phyloP scores from a whole-genome alignment of 2,113 vertebrate genomes.

The Excalfactoria chinensis region DNA sequence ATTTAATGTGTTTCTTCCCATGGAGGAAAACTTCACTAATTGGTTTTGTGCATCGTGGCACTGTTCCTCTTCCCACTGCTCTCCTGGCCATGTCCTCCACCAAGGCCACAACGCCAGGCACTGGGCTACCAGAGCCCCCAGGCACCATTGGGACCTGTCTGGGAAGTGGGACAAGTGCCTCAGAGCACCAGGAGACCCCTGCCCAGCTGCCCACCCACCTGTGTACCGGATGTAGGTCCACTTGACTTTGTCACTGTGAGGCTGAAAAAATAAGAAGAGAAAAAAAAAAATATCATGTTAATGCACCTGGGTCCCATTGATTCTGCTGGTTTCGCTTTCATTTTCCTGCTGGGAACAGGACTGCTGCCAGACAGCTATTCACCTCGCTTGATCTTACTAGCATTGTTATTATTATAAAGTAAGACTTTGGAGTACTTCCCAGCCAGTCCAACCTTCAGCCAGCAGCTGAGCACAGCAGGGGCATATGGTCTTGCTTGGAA shows the following conservation, averaged over 20 bases:
- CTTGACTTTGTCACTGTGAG: not conserved
- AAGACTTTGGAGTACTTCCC: accelerated
- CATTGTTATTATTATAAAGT: not conserved
- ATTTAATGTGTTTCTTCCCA: not conserved
- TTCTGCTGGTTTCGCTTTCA: not conserved
- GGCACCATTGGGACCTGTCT: not conserved
- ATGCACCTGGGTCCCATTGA: accelerated
- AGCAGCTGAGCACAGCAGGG: accelerated
- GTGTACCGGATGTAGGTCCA: conserved; percentile 35
- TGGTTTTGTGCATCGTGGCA: not conserved
- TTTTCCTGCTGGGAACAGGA: not conserved
- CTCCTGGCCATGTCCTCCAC: not conserved
- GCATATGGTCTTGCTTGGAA: not conserved
- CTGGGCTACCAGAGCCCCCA: not conserved
- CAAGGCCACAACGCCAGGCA: accelerated
- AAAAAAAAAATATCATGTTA: not conserved
- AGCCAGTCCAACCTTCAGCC: not conserved
- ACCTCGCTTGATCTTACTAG: not conserved
- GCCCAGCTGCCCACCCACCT: not conserved
- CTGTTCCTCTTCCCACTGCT: not conserved
- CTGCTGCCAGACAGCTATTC: not conserved
- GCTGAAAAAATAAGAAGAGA: not conserved
- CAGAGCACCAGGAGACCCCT: not conserved
- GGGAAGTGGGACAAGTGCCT: not conserved
- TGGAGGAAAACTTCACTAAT: not conserved